Percentiles rank a stretch among this genome's conserved stretches.
Evolutionary conservation across 1,140 invertebrate genomes (phyloP).

Genomic region (Kradibia gibbosae): DNA sequence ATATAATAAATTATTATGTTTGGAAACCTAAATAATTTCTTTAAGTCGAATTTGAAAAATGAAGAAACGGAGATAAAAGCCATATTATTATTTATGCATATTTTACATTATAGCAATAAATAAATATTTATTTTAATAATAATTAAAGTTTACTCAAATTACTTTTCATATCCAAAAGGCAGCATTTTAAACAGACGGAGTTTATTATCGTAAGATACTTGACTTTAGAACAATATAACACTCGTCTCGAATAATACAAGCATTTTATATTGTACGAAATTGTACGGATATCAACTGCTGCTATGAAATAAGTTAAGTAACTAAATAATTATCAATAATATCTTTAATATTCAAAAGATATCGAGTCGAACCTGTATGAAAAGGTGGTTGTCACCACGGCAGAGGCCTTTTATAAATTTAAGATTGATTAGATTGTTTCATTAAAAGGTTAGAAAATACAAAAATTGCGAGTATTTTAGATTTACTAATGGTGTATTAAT

Average conservation of each 20-base stretch:
- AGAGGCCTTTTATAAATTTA: constrained; percentile 50
- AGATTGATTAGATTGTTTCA: constrained; percentile 48
- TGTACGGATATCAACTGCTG: constrained; percentile 6
- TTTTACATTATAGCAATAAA: constrained; percentile 10
- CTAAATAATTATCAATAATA: neutral
- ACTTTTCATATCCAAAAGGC: constrained; percentile 33
- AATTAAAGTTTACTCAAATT: constrained; percentile 24
- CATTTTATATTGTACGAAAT: constrained; percentile 10
- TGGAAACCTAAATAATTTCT: constrained; percentile 9
- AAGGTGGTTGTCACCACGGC: constrained; percentile 44
- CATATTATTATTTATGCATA: neutral
- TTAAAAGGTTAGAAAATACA: constrained; percentile 21
- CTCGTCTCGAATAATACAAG: neutral
- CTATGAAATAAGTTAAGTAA: constrained; percentile 8
- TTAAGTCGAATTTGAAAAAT: neutral
- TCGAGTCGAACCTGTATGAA: constrained; percentile 17
- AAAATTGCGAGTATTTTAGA: constrained; percentile 45
- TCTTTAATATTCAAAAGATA: neutral
- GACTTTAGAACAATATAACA: constrained; percentile 13
- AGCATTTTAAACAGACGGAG: constrained; percentile 6
- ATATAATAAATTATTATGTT: neutral
- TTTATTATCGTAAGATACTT: constrained; percentile 9
- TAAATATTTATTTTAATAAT: constrained; percentile 19
- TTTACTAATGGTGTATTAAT: constrained; percentile 50
- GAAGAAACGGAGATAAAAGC: neutral